Evolutionary conservation across 2,113 vertebrate genomes (phyloP).

Genomic region (Paralichthys olivaceus): DNA sequence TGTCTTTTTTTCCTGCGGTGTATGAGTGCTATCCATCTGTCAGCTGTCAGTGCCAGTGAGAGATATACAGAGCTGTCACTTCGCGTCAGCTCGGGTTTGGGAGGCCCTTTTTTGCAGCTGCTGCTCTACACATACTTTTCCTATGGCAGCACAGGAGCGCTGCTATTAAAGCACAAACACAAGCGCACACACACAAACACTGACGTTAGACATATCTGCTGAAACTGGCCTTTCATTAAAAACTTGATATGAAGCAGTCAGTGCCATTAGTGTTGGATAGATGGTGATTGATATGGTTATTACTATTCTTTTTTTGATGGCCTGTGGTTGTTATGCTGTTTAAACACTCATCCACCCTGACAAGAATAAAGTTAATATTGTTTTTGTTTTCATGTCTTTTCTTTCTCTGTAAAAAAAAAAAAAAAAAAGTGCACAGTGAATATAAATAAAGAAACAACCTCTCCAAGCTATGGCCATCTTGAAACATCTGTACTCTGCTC

Average conservation of each 20-base stretch:
- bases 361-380: too few relatives aligned
- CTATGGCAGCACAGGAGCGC: slow-evolving; percentile 84
- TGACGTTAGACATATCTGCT: slow-evolving; percentile 1
- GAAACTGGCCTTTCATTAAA: slow-evolving; percentile 31
- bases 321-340: neutral
- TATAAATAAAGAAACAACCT: too few relatives aligned
- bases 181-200: slow-evolving; percentile 26
- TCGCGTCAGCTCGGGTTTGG: slow-evolving; percentile 90
- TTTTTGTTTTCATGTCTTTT: too few relatives aligned
- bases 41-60: slow-evolving; percentile 97
- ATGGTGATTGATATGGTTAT: slow-evolving; percentile 2
- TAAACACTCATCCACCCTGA: neutral
- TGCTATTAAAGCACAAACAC: slow-evolving; percentile 73
- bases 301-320: neutral
- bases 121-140: slow-evolving; percentile 85
- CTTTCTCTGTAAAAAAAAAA: too few relatives aligned
- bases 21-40: slow-evolving; percentile 99
- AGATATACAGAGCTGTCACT: slow-evolving; percentile 97
- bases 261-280: neutral
- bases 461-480: too few relatives aligned
- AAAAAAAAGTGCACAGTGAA: too few relatives aligned
- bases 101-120: slow-evolving; percentile 91
- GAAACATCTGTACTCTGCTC: neutral
- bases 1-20: slow-evolving; percentile 86
- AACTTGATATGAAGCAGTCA: slow-evolving; percentile 19